Evolutionary conservation across 2,797 vertebrate species (phyloP).

Genomic region (Pangasius krempfi): DNA sequence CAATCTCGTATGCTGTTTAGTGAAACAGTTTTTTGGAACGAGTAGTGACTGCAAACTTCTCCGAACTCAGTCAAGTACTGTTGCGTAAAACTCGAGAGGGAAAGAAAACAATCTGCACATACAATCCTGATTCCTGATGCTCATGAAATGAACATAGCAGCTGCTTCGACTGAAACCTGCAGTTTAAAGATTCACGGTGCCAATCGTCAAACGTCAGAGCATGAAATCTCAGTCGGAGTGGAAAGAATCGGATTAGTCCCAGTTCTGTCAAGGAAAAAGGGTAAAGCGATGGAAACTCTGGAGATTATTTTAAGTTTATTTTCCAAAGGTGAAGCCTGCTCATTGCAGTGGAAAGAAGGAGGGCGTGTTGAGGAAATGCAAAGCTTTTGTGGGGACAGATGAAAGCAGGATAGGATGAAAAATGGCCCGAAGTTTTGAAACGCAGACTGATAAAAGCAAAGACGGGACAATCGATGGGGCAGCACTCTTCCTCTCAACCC

Average conservation of each 20-base stretch:
- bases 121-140: neutral
- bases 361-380: neutral
- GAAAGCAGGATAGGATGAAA: constrained; percentile 40
- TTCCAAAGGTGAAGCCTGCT: constrained; percentile 15
- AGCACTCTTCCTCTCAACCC: constrained; percentile 24
- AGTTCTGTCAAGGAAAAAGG: constrained; percentile 27
- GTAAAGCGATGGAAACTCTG: neutral
- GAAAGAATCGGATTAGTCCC: constrained; percentile 28
- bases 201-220: constrained; percentile 3
- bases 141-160: neutral
- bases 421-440: constrained; percentile 16
- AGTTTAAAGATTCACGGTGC: neutral
- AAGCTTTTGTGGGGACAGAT: constrained; percentile 7
- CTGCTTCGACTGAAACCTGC: neutral
- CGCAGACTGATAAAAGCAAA: constrained; percentile 12
- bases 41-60: neutral
- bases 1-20: neutral
- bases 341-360: constrained; percentile 3
- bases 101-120: neutral
- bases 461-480: constrained; percentile 38
- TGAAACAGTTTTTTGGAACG: neutral
- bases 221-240: constrained; percentile 10
- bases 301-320: constrained; percentile 4
- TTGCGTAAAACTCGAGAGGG: neutral
- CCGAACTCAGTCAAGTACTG: neutral